Evolutionary conservation across 1,140 invertebrate genomes (phyloP).

Genomic region (Pinna nobilis): DNA sequence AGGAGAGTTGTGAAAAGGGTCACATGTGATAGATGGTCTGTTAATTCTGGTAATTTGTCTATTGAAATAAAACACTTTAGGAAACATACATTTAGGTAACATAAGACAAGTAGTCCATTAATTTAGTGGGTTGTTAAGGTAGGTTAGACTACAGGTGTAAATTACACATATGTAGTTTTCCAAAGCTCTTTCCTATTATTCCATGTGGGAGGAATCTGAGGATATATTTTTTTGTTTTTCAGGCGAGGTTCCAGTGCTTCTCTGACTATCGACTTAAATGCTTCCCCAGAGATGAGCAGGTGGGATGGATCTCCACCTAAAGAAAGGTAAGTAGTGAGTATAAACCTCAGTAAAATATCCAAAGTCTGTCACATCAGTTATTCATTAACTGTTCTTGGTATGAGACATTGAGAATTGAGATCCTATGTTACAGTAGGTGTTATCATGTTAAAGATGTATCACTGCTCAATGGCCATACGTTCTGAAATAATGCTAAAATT

Average conservation of each 20-base stretch:
- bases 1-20: too few species aligned
- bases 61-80: too few species aligned
- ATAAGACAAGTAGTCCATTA: too few species aligned
- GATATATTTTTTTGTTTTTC: constrained; percentile 19
- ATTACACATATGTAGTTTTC: background rate
- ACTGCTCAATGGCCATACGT: too few species aligned
- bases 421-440: background rate
- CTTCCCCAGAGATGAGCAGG: constrained; percentile 65
- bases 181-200: background rate
- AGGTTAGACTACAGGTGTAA: background rate
- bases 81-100: too few species aligned
- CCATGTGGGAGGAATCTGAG: too few species aligned
- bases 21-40: too few species aligned
- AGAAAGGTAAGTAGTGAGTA: constrained; percentile 76
- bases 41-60: too few species aligned
- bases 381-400: background rate
- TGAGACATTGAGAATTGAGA: background rate
- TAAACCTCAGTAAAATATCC: background rate
- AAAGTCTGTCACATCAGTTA: background rate
- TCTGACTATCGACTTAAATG: constrained; percentile 82
- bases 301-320: constrained; percentile 75
- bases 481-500: too few species aligned
- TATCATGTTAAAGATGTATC: too few species aligned
- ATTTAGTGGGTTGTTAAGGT: background rate
- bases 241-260: constrained; percentile 88